Percentiles rank a stretch among this genome's conserved stretches.
These are phyloP conservation scores for Sternarchorhynchus goeldii DNA, from an alignment of 2,797 vertebrate species.

Conservation along the genomic window DNA sequence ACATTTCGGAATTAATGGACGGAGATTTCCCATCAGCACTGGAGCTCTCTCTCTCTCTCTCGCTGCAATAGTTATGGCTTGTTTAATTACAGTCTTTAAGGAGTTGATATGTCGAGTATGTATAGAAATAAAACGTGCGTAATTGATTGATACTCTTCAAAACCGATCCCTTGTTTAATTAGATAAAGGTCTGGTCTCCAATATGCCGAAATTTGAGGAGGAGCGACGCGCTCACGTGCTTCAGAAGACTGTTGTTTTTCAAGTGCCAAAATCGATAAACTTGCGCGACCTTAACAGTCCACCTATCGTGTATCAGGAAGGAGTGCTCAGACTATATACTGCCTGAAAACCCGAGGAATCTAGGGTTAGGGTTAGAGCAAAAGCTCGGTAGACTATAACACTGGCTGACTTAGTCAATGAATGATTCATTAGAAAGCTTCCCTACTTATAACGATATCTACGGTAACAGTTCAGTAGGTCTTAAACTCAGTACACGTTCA, in stretches of 20 bases:
- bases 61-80: background rate
- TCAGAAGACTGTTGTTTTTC: background rate
- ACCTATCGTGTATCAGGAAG: conserved; percentile 60
- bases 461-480: no score
- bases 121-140: background rate
- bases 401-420: no score
- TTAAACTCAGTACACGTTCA: no score
- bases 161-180: no score
- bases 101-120: no score
- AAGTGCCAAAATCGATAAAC: conserved; percentile 57
- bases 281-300: conserved; percentile 63
- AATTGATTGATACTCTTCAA: background rate
- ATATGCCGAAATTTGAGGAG: background rate
- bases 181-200: conserved; percentile 8
- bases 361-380: no score
- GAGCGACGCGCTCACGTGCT: background rate
- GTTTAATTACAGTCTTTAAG: background rate
- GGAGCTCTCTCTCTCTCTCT: conserved; percentile 48
- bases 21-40: conserved; percentile 55
- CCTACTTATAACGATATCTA: no score
- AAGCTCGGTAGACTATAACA: no score
- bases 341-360: conserved; percentile 7
- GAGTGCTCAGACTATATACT: conserved; percentile 50
- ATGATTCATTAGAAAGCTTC: no score
- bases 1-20: conserved; percentile 79